These are phyloP conservation scores for Drosophila lacteicornis DNA, from an alignment of 1,140 invertebrate genomes.

Conservation along the genomic window DNA sequence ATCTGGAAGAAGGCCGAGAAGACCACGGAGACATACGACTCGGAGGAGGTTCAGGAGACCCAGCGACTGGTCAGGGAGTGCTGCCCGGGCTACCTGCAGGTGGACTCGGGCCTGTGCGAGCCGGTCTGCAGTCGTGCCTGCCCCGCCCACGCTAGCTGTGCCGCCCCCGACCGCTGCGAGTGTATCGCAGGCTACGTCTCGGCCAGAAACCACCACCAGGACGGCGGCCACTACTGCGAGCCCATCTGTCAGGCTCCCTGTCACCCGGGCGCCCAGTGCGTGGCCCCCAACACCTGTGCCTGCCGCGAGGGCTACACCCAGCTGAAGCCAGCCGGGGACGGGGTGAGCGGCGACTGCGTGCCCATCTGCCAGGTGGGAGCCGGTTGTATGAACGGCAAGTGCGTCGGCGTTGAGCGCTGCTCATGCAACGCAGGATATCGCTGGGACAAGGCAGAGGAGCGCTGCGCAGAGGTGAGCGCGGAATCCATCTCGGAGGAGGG, in stretches of 20 bases:
- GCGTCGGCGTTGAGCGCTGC: slow-evolving; percentile 60
- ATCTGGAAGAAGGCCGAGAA: slow-evolving; percentile 61
- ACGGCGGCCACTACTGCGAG: slow-evolving; percentile 66
- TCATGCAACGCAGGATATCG: slow-evolving; percentile 48
- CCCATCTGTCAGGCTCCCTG: slow-evolving; percentile 60
- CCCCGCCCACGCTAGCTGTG: slow-evolving; percentile 66
- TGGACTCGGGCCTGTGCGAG: slow-evolving; percentile 65
- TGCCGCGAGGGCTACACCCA: slow-evolving; percentile 56
- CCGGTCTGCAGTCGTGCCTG: slow-evolving; percentile 68
- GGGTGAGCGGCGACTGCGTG: slow-evolving; percentile 55
- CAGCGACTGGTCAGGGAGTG: slow-evolving; percentile 57
- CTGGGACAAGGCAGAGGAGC: slow-evolving; percentile 39
- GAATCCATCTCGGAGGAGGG: slow-evolving; percentile 22
- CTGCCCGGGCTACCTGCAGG: slow-evolving; percentile 53
- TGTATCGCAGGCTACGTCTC: slow-evolving; percentile 67
- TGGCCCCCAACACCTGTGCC: slow-evolving; percentile 63
- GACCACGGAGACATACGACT: slow-evolving; percentile 42
- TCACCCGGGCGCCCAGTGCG: slow-evolving; percentile 49
- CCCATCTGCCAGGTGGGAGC: slow-evolving; percentile 56
- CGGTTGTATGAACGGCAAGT: slow-evolving; percentile 59
- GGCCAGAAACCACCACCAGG: slow-evolving; percentile 51
- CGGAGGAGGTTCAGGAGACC: slow-evolving; percentile 48
- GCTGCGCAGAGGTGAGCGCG: slow-evolving; percentile 22
- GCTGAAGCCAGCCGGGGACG: slow-evolving; percentile 47
- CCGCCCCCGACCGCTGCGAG: slow-evolving; percentile 67